Evolutionary conservation across 2,113 vertebrate genomes (phyloP).

Genomic region (Cygnus atratus): DNA sequence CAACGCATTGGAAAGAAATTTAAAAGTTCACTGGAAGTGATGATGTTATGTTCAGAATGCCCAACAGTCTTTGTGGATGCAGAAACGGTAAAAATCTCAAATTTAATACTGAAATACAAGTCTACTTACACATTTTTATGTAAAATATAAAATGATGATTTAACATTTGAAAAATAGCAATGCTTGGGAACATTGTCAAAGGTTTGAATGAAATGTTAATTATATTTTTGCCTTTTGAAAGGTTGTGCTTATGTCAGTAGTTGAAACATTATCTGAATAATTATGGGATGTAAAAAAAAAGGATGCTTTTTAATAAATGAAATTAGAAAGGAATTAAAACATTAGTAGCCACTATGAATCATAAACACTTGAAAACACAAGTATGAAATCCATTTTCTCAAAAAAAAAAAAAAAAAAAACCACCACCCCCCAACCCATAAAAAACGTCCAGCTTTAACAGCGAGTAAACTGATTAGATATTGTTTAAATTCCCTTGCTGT

Average conservation of each 20-base stretch:
- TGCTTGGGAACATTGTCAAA: neutral
- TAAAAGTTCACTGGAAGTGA: slow-evolving; percentile 91
- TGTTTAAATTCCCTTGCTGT: neutral
- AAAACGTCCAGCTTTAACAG: neutral
- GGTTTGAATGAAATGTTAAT: neutral
- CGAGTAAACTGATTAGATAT: neutral
- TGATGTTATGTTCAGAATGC: slow-evolving; percentile 91
- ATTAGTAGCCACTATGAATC: neutral
- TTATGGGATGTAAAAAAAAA: neutral
- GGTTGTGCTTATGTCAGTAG: neutral
- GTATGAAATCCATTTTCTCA: neutral
- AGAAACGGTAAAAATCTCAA: slow-evolving; percentile 86
- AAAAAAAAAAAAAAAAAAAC: neutral
- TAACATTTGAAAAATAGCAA: neutral
- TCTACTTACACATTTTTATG: neutral
- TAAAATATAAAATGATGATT: neutral
- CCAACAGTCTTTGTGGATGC: slow-evolving; percentile 97
- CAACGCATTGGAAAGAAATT: slow-evolving; percentile 97
- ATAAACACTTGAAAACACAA: neutral
- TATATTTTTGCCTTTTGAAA: neutral
- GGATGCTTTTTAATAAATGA: neutral
- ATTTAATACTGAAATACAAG: fast-evolving
- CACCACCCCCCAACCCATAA: neutral
- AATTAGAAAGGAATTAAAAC: neutral
- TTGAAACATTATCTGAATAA: neutral